Base-by-base conservation (phyloP, 2,113 vertebrate genomes). In the Catharus bicknelli region DNA sequence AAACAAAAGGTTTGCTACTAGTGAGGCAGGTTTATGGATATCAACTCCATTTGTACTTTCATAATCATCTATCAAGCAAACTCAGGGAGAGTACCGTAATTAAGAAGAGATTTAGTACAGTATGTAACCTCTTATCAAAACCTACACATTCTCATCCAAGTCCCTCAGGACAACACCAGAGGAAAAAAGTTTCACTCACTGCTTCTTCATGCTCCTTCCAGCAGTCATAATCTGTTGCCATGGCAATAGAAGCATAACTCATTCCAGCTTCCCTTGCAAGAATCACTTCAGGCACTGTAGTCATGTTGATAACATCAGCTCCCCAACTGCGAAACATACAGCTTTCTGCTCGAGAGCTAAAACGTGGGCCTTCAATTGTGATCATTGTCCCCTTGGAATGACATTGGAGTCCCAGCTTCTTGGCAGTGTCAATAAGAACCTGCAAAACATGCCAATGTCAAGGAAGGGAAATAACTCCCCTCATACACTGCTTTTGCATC, bases 221-320 rank as follows among this genome's bases (percentile, higher is more conserved):
- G 96, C 99, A 99, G 95, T 99, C 99, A 2, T 99, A 99, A 98
- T 99, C 99, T 5, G 99, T 99, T 90, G 99, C 99, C 99, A 99
- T 98, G 93, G 99, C 99, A 32, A 99, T 98, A 95, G 98, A 99
- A 75, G 99, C 99, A 63, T 99, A 99, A 97, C 99, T 99, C 91
- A 99, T 96, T 72, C 99, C 99, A 29, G 98, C 98, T 97, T 99
- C 99, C 95, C 98, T 99, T 12, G 99, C 99, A 61, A 99, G 99
- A 87, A 99, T 98, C 91, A 99, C 99, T 97, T 99, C 99, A 55
- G 99, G 99, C 92, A 99, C 98, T 1, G 99, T 99, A 90, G 99
- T 99, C 99, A 99, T 99, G 80, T 99, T 99, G 97, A 99, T 98
- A 84, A 99, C 98, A 81, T 99, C 99, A 8, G 98, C 99, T 6